Conservation (phyloP, 2,888 invertebrate genomes). For the Mesorhabditis spiculigera region DNA sequence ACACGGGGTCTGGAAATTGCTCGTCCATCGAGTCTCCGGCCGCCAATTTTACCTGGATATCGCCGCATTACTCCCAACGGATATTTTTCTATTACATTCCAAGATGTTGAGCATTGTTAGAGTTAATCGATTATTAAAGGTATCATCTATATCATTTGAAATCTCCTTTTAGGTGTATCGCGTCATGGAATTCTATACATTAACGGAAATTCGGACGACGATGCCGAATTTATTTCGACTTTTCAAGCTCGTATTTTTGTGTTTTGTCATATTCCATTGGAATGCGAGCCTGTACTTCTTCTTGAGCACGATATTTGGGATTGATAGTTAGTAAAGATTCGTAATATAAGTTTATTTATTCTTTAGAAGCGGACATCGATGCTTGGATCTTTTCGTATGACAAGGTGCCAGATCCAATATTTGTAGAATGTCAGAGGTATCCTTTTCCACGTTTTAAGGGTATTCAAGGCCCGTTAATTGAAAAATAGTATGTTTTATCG, state of each 20-base stretch:
- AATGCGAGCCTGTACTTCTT: slow-evolving; percentile 89
- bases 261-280: slow-evolving; percentile 88
- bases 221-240: slow-evolving; percentile 60
- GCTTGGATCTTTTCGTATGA: slow-evolving; percentile 56
- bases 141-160: background rate
- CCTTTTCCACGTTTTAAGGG: too few species aligned
- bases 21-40: slow-evolving; percentile 56
- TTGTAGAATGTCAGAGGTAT: slow-evolving; percentile 35
- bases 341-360: background rate
- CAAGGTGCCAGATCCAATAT: slow-evolving; percentile 49
- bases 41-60: slow-evolving; percentile 59
- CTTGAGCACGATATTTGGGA: slow-evolving; percentile 85
- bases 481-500: too few species aligned
- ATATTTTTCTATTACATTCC: slow-evolving; percentile 61
- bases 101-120: slow-evolving; percentile 59
- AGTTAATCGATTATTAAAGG: slow-evolving; percentile 50
- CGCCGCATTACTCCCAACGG: slow-evolving; percentile 61
- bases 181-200: slow-evolving; percentile 57
- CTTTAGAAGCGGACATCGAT: slow-evolving; percentile 37
- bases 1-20: slow-evolving; percentile 56
- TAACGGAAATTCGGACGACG: slow-evolving; percentile 59
- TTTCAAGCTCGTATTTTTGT: slow-evolving; percentile 73
- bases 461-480: background rate
- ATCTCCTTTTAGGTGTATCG: slow-evolving; percentile 39
- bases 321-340: slow-evolving; percentile 58